Base-by-base conservation (phyloP, 2,113 vertebrate species). In the Bambusicola thoracicus region DNA sequence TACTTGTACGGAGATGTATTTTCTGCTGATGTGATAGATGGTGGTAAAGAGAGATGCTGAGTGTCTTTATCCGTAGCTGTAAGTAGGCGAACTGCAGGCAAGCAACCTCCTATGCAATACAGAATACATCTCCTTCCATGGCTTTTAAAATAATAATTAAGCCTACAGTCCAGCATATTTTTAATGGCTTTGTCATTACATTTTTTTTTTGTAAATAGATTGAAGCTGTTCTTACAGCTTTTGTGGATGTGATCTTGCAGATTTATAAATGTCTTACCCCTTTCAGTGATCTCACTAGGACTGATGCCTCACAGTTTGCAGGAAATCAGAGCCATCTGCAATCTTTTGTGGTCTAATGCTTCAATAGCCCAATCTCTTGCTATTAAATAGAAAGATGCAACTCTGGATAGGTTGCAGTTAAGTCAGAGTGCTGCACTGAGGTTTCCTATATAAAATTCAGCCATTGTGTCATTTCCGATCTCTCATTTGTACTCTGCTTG, bases 401-500 rank as follows among this genome's bases (percentile, higher is more conserved):
- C 5, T 46, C 62, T 90, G 76, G 96, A 81, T 56, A 82, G 36
- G 34, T 6, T 94, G 48, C 76, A 93, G 20, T 96, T 95, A 95
- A 88, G 90, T 95, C 72, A 24, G 15, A 94, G 83, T 94, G 85
- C 51, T 79, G 79, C n/a, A 89, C 69, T 49, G 49, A 77, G 89
- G 82, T 95, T 94, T 92, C 66, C 30, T 65, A 82, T 61, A 86
- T 87, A 83, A 92, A 95, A 91, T 87, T 61, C n/a, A 90, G 16
- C 48, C 49, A 34, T 68, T 0, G 0, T 38, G 20, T 61, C 10
- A 6, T 82, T 94, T 93, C 63, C 4, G 15, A 65, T 61, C 49
- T 75, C 55, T 81, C 62, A 91, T 89, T 94, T 78, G 16, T 77
- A 22, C 29, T 49, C 22, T 81, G 41, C n/a, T 32, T 90, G 44